These are phyloP conservation scores for Astropecten irregularis DNA, from an alignment of 53 echinoderm and acorn worm genomes.

Conservation along the genomic window DNA sequence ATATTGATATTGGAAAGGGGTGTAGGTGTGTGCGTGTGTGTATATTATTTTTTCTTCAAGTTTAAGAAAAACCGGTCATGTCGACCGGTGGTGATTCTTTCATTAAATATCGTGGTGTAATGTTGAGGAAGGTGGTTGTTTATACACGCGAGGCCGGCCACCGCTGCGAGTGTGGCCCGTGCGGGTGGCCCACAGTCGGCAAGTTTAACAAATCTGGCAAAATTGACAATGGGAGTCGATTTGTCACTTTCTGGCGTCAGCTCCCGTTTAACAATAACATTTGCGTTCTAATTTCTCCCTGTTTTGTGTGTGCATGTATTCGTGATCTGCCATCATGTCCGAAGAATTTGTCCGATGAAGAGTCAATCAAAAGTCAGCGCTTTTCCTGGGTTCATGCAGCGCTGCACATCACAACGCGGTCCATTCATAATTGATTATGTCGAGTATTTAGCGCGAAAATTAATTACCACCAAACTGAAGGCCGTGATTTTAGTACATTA, in stretches of 20 bases:
- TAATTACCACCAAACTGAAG: too few species aligned
- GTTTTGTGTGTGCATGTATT: too few species aligned
- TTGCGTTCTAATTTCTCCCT: slow-evolving; percentile 28
- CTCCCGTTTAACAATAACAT: slow-evolving; percentile 46
- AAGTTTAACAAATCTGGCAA: slow-evolving; percentile 48
- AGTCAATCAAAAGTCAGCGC: too few species aligned
- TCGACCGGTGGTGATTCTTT: slow-evolving; percentile 18
- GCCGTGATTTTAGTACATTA: too few species aligned
- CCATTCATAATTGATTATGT: too few species aligned
- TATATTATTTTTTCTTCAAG: not conserved
- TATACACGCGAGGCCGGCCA: slow-evolving; percentile 30
- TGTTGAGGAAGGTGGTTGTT: slow-evolving; percentile 51
- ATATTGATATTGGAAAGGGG: slow-evolving; percentile 1
- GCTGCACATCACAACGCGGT: too few species aligned
- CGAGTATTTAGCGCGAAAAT: too few species aligned
- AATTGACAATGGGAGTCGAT: slow-evolving; percentile 19
- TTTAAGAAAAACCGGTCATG: not conserved
- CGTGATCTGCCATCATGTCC: too few species aligned
- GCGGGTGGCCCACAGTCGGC: slow-evolving; percentile 30
- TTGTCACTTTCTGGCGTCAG: slow-evolving; percentile 19
- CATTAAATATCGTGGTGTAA: slow-evolving; percentile 50
- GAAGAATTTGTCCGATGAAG: too few species aligned
- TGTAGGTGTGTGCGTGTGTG: slow-evolving; percentile 22
- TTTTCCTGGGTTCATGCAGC: too few species aligned
- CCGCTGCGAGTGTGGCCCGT: not conserved